Evolutionary conservation across 2,888 invertebrate genomes (phyloP).

Genomic region (Cepaea hortensis): DNA sequence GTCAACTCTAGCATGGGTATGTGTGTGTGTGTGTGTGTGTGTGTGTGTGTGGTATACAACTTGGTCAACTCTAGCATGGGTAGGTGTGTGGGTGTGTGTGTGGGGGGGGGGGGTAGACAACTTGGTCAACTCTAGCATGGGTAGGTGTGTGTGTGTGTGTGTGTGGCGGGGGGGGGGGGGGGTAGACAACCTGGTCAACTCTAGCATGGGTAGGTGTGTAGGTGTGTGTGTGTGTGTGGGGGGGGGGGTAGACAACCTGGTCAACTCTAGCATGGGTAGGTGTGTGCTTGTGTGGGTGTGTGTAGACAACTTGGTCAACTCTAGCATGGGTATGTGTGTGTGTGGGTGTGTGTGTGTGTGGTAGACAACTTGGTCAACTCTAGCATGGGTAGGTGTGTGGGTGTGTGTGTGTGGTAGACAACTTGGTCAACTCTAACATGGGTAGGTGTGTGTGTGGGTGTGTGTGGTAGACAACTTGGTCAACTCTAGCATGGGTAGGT

Average conservation of each 20-base stretch:
- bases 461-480: too few relatives aligned
- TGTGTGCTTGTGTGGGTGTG: not conserved
- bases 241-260: not conserved
- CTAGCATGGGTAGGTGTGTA: constrained; percentile 81
- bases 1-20: too few relatives aligned
- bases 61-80: constrained; percentile 90
- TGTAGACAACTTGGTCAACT: constrained; percentile 94
- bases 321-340: constrained; percentile 81
- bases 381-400: not conserved
- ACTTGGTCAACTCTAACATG: constrained; percentile 90
- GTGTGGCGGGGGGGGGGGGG: constrained; percentile 91
- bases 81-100: constrained; percentile 57
- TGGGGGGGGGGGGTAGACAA: not conserved
- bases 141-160: not conserved
- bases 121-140: not conserved
- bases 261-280: too few relatives aligned
- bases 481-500: too few relatives aligned
- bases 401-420: constrained; percentile 84
- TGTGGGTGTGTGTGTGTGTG: not conserved
- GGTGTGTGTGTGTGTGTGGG: not conserved
- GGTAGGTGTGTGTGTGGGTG: constrained; percentile 75
- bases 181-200: constrained; percentile 94
- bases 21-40: constrained; percentile 76
- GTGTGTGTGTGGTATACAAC: constrained; percentile 87
- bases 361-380: too few relatives aligned